Percentiles rank a stretch among this genome's conserved stretches.
These are phyloP conservation scores for Xenentodon cancila DNA, from an alignment of 2,797 vertebrate genomes.

Conservation along the genomic window DNA sequence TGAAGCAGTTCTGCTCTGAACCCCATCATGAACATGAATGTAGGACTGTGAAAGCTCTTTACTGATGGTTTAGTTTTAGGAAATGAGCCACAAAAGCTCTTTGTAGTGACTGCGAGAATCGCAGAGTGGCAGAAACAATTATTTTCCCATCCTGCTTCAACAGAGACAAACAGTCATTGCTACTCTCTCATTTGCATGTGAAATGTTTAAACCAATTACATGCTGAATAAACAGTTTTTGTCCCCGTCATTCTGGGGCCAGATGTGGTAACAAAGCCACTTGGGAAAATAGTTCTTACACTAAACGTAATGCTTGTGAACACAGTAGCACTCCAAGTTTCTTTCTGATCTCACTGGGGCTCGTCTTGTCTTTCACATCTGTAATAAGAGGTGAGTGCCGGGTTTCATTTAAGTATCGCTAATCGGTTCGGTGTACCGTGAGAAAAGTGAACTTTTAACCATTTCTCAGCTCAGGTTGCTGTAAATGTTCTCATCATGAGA, in stretches of 20 bases:
- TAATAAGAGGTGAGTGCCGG: neutral
- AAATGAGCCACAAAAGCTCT: conserved; percentile 1
- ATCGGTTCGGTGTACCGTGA: conserved; percentile 21
- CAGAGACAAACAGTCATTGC: conserved; percentile 9
- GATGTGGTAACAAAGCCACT: conserved; percentile 29
- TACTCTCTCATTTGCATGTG: conserved; percentile 50
- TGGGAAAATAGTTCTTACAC: conserved; percentile 41
- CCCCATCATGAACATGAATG: neutral
- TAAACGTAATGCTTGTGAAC: neutral
- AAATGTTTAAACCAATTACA: conserved; percentile 25
- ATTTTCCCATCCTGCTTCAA: conserved; percentile 30
- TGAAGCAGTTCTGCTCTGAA: conserved; percentile 11
- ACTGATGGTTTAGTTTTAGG: conserved; percentile 6
- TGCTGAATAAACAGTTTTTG: conserved; percentile 21
- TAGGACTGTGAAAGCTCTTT: neutral
- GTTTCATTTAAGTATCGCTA: conserved; percentile 2
- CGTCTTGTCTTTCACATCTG: neutral
- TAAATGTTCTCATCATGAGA: conserved; percentile 11
- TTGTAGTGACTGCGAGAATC: neutral
- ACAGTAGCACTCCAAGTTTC: neutral
- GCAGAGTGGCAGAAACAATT: conserved; percentile 24
- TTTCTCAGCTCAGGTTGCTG: conserved; percentile 1
- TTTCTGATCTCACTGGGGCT: neutral
- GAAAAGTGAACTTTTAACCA: conserved; percentile 15
- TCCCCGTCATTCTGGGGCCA: neutral